Percentiles rank a stretch among this genome's conserved stretches.
phyloP scores from a whole-genome alignment of 1,140 invertebrate genomes.

The Drosophila lini region DNA sequence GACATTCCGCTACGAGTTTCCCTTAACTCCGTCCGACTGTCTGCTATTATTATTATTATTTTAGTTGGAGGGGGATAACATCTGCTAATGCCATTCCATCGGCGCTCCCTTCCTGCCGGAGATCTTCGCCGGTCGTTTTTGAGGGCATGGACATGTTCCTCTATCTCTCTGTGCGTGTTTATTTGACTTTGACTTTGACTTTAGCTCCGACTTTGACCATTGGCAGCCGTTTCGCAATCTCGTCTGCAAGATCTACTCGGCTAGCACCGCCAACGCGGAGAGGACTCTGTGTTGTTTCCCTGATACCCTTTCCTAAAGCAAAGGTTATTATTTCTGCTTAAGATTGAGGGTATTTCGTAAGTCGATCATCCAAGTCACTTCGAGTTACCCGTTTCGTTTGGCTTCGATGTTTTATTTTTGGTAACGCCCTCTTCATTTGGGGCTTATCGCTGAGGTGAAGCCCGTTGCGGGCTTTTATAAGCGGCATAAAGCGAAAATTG shows the following conservation, averaged over 20 bases:
- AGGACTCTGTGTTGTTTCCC: conserved; percentile 11
- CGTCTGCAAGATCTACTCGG: conserved; percentile 47
- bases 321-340: conserved; percentile 10
- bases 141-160: conserved; percentile 41
- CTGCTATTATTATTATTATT: conserved; percentile 63
- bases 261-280: conserved; percentile 67
- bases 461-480: conserved; percentile 57
- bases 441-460: conserved; percentile 49
- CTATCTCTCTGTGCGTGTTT: conserved; percentile 62
- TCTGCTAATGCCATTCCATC: conserved; percentile 59
- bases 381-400: conserved; percentile 19
- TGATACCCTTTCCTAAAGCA: conserved; percentile 3
- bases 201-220: conserved; percentile 51
- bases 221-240: conserved; percentile 52
- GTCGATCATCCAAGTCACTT: not conserved
- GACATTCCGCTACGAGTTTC: conserved; percentile 23
- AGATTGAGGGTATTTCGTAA: not conserved
- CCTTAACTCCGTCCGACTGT: conserved; percentile 20
- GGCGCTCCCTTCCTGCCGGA: conserved; percentile 57
- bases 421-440: conserved; percentile 73
- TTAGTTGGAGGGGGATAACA: conserved; percentile 56
- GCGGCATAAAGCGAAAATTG: conserved; percentile 70
- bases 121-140: conserved; percentile 18
- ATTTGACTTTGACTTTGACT: conserved; percentile 66
- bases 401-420: conserved; percentile 43